Base-by-base conservation (phyloP, 2,113 vertebrate genomes). In the Rhinopomastus cyanomelas region DNA sequence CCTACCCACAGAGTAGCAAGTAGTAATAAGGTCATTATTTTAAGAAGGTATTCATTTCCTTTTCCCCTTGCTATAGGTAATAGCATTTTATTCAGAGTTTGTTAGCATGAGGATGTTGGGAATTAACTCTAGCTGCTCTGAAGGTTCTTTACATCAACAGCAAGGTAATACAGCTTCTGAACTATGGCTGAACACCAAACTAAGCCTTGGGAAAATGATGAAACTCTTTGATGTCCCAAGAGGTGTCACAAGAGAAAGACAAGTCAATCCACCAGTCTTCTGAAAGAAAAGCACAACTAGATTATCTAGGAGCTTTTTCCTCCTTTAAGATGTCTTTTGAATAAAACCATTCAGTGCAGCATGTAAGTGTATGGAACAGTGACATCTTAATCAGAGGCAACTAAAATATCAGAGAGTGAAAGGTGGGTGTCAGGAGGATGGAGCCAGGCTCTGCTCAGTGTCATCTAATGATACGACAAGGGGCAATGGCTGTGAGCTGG, bases 21-120 rank as follows among this genome's bases (percentile, higher is more conserved):
- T 87, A 90, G 93, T 94, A 96, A 87, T 88, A 95, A 91, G 93
- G 95, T 85, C 89, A 85, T 90, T 92, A 85, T 94, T 94, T 94
- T 88, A 95, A 76, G 82, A 94, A 93, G 46, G 66, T 85, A 94
- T 95, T 95, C 20, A 88, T 46, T 80, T 79, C 72, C 68, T 36
- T 88, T 95, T 87, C 32, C 83, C 88, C 87, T 42, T 42, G 39
- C 39, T 75, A 55, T 53, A 94, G 92, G 90, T 89, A 95, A 87
- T 87, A 94, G 80, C 55, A 53, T 85, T 96, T 97, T 89, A 91
- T 92, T 79, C 87, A 23, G 88, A 51, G 73, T 69, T 94, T 83
- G 55, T 89, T 81, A 88, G 84, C 82, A 67, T 71, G 57, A 39
- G 46, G 55, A 79, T 96, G 91, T 94, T 93, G 89, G 64, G 84